These are phyloP conservation scores for Atrina japonica DNA, from an alignment of 2,888 invertebrate species.

Conservation along the genomic window DNA sequence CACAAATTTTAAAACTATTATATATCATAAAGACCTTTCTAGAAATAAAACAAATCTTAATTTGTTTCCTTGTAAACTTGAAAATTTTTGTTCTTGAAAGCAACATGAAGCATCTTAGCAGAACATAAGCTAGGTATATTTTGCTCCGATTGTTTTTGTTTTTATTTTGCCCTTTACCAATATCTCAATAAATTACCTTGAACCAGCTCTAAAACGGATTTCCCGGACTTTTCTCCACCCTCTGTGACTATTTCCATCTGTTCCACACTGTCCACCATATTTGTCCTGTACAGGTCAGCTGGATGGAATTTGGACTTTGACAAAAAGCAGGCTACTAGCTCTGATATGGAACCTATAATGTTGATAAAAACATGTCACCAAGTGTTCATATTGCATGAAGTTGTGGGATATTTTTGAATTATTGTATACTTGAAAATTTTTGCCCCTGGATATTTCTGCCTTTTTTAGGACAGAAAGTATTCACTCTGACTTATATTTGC, in stretches of 20 bases:
- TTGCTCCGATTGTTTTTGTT: too few species aligned
- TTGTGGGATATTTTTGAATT: not conserved
- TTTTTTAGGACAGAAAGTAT: not conserved
- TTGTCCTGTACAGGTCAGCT: slow-evolving; percentile 57
- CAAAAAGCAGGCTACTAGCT: slow-evolving; percentile 93
- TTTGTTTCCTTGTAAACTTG: too few species aligned
- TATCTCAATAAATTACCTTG: slow-evolving; percentile 48
- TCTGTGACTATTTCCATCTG: slow-evolving; percentile 19
- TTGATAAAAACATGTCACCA: not conserved
- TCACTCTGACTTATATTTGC: too few species aligned
- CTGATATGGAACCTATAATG: slow-evolving; percentile 91
- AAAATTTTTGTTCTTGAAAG: too few species aligned
- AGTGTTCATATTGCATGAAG: not conserved
- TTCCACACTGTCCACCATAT: slow-evolving; percentile 32
- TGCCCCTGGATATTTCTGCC: too few species aligned
- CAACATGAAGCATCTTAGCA: too few species aligned
- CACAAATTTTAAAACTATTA: too few species aligned
- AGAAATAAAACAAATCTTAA: too few species aligned
- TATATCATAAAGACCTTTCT: too few species aligned
- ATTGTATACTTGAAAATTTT: not conserved
- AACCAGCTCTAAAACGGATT: slow-evolving; percentile 39
- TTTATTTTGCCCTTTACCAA: too few species aligned
- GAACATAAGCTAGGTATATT: too few species aligned
- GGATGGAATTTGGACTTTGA: slow-evolving; percentile 82
- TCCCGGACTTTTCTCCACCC: slow-evolving; percentile 17